Evolutionary conservation across 2,797 vertebrate species (phyloP), one percentile per base, ranked within the genome.

Genomic region (Forpus xanthops): DNA sequence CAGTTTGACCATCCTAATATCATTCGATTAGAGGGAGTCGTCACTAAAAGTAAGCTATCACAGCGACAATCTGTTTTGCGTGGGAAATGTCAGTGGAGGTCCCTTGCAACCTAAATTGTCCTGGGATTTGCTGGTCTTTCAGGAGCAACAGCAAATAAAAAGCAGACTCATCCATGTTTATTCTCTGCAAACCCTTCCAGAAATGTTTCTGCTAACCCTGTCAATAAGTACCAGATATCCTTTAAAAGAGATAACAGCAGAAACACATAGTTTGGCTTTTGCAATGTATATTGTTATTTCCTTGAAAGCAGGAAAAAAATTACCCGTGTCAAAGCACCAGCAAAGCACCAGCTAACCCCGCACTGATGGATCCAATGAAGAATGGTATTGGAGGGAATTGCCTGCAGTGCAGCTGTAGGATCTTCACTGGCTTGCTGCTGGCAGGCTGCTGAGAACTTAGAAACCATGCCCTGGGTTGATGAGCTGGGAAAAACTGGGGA

Each of bases 1-100:
- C 99, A 99, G 89, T 99, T 99, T 96, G 99, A 99, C 93, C 99
- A 99, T 62, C 99, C 99, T 60, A 99, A 99, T 87, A 99, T 99
- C 96, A 99, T 99, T 97, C 98, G 99, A 21, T 97, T 99, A 91
- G 99, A 99, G 87, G 99, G 99, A 65, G 99, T 99, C 28, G 99
- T 99, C 44, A 99, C 99, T 52, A 99, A 99, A 98, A 99, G 99
- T 99, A 98, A 99, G 99, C 24, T 49, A 15, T 2, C 20, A 61
- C 15, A 7, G 27, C 37, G 50, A 19, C 23, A 17, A 17, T 50
- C 15, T 50, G n/a, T 15, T 89, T 83, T 70, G 71, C 20, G 8
- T 33, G 49, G 58, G 15, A 37, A 56, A 12, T 74, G 23, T 21
- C 60, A 12, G 65, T 37, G 20, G 50, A 35, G 53, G 13, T 31